A percentile compares a stretch with the other conserved stretches of the same genome.
Conservation (phyloP, 2,888 invertebrate species). For the Andrena trimmerana region DNA sequence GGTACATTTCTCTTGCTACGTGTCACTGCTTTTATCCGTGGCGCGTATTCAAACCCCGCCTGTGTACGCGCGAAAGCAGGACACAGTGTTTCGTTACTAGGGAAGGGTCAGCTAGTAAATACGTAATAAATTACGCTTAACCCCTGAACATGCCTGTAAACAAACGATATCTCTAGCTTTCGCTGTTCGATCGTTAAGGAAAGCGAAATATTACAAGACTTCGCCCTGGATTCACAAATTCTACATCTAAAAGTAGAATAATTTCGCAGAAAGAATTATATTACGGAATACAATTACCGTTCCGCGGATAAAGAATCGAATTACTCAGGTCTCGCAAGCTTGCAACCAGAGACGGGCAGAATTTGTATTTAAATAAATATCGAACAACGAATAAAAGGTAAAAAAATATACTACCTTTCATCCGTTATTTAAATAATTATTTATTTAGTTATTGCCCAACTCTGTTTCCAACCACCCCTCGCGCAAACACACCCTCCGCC, state of each 20-base stretch:
- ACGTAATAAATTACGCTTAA: conserved; percentile 6
- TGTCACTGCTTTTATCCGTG: background rate
- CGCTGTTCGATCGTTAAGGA: conserved; percentile 1
- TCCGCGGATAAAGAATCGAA: no score
- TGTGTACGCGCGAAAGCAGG: background rate
- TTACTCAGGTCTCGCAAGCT: no score
- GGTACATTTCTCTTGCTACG: background rate
- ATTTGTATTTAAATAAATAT: no score
- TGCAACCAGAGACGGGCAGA: no score
- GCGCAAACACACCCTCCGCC: no score
- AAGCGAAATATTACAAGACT: background rate
- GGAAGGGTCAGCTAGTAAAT: background rate
- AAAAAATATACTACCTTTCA: no score
- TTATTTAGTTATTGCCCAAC: background rate
- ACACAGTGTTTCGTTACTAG: background rate
- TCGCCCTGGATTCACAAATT: background rate
- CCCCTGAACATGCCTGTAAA: background rate
- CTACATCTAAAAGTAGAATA: no score
- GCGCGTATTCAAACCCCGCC: background rate
- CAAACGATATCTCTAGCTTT: background rate
- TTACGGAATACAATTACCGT: no score
- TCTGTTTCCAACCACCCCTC: background rate
- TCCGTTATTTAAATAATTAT: no score
- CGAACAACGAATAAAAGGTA: no score
- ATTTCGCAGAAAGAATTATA: no score